phyloP scores from a whole-genome alignment of 2,797 vertebrate genomes.

The Pangasius krempfi region DNA sequence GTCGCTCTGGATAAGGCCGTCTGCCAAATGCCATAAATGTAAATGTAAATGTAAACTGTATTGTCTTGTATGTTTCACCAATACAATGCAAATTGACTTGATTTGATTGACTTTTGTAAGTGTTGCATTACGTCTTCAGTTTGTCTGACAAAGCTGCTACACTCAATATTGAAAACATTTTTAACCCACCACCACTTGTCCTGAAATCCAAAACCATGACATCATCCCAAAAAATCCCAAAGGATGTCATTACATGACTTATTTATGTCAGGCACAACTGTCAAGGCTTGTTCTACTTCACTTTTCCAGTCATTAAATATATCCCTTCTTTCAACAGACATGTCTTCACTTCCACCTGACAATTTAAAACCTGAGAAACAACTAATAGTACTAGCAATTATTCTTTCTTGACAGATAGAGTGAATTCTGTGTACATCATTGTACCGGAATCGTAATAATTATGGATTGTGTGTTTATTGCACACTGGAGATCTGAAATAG shows the following conservation, averaged over 20 bases:
- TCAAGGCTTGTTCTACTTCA: conserved; percentile 26
- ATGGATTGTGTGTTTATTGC: neutral
- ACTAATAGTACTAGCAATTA: neutral
- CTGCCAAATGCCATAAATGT: too few species aligned
- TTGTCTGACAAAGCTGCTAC: conserved; percentile 6
- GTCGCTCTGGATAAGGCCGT: too few species aligned
- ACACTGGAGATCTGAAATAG: neutral
- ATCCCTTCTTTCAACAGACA: conserved; percentile 16
- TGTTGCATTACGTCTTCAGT: conserved; percentile 1
- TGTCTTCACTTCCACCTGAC: neutral
- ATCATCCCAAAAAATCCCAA: conserved; percentile 35
- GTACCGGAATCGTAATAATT: neutral
- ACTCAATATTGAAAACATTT: conserved; percentile 11
- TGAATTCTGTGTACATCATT: neutral
- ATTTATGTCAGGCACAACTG: conserved; percentile 22
- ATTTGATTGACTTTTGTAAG: neutral
- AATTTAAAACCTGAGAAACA: neutral
- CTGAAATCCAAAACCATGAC: conserved; percentile 42
- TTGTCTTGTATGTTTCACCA: neutral
- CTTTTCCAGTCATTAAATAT: conserved; percentile 28
- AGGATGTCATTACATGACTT: conserved; percentile 20
- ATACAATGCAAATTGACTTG: neutral
- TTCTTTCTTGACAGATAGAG: neutral
- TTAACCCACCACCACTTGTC: conserved; percentile 25
- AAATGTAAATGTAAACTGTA: neutral